A percentile compares a stretch with the other conserved stretches of the same genome.
phyloP scores from a whole-genome alignment of 2,113 vertebrate species.

The Chaenocephalus aceratus region DNA sequence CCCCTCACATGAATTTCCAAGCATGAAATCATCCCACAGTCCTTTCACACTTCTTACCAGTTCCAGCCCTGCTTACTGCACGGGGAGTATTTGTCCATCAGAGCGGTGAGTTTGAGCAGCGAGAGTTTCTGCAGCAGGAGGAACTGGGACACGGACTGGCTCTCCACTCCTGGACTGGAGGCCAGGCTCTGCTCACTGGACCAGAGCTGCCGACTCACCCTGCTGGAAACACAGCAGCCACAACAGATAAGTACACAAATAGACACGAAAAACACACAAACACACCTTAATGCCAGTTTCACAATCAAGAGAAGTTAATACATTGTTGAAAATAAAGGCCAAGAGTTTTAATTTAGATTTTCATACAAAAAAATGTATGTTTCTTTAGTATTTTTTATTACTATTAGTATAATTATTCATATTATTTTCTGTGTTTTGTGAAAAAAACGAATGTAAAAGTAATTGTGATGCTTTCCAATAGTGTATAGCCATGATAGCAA shows the following conservation, averaged over 20 bases:
- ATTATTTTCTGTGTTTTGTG: too few species aligned
- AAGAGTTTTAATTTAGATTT: background rate
- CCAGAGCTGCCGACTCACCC: slow-evolving; percentile 73
- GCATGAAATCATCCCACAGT: slow-evolving; percentile 3
- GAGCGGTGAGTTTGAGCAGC: slow-evolving; percentile 87
- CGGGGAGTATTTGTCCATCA: slow-evolving; percentile 92
- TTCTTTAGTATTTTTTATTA: too few species aligned
- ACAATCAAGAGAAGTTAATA: background rate
- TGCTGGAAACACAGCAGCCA: slow-evolving; percentile 44
- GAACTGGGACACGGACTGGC: slow-evolving; percentile 83
- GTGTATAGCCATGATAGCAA: too few species aligned
- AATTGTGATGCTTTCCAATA: too few species aligned
- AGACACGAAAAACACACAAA: background rate
- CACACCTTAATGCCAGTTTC: background rate
- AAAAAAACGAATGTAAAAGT: too few species aligned
- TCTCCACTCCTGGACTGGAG: slow-evolving; percentile 69
- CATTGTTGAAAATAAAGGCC: too few species aligned
- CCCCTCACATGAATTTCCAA: background rate
- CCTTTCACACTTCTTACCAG: slow-evolving; percentile 84
- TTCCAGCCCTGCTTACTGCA: slow-evolving; percentile 92
- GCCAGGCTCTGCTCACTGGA: slow-evolving; percentile 78
- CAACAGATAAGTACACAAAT: background rate
- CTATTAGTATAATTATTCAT: too few species aligned
- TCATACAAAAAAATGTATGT: too few species aligned
- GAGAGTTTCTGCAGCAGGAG: slow-evolving; percentile 87